Percentiles rank a stretch among this genome's conserved stretches.
Evolutionary conservation across 2,797 vertebrate species (phyloP).

Genomic region (Pipistrellus kuhlii): DNA sequence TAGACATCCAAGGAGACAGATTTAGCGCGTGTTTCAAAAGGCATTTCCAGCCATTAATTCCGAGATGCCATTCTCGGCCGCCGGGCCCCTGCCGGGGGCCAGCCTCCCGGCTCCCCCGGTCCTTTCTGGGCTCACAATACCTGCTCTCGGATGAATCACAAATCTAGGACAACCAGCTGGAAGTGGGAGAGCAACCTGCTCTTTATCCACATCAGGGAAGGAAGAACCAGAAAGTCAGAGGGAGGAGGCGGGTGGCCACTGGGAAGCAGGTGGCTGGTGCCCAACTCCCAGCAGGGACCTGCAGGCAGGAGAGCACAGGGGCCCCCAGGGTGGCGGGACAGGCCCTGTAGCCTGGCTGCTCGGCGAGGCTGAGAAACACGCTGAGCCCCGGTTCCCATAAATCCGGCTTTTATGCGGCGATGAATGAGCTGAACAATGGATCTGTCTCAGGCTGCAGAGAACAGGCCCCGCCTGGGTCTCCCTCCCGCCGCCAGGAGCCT

Average conservation of each 20-base stretch:
- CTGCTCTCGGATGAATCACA: not conserved
- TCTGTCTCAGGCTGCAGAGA: conserved; percentile 22
- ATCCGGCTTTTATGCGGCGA: conserved; percentile 49
- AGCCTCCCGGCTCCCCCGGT: not conserved
- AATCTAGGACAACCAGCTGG: conserved; percentile 40
- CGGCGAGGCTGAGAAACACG: conserved; percentile 56
- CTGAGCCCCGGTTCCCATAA: conserved; percentile 61
- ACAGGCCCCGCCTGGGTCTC: not conserved
- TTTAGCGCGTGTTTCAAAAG: conserved; percentile 32
- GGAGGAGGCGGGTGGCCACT: not conserved
- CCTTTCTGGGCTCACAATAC: not conserved
- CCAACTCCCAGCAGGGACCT: not conserved
- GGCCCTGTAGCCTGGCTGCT: not conserved
- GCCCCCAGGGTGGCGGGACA: not conserved
- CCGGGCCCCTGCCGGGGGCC: not conserved
- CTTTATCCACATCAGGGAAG: not conserved
- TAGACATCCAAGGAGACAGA: not conserved
- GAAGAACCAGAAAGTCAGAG: not conserved
- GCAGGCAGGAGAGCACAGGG: not conserved
- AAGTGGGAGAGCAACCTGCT: not conserved
- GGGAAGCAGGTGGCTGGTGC: not conserved
- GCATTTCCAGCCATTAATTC: conserved; percentile 19
- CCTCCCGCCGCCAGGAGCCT: not conserved
- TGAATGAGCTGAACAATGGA: conserved; percentile 66
- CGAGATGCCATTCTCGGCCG: not conserved